Evolutionary conservation across 2,797 vertebrate species (phyloP).

Genomic region (Fistularia commersonii): DNA sequence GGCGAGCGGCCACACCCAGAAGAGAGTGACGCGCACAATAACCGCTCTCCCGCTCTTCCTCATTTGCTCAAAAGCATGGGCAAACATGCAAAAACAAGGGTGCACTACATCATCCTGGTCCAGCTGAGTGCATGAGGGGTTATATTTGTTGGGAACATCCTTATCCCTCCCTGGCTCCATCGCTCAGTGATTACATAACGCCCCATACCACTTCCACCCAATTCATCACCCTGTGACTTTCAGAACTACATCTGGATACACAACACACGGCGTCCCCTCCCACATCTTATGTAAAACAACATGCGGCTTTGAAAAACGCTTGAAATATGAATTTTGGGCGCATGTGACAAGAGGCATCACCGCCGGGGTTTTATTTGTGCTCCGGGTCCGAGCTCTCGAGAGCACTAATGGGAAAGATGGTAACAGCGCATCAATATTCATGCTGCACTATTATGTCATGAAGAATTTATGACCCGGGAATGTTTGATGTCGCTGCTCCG

Average conservation of each 20-base stretch:
- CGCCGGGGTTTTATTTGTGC: constrained; percentile 34
- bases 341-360: constrained; percentile 16
- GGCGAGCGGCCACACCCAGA: constrained; percentile 51
- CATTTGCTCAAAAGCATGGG: constrained; percentile 33
- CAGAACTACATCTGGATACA: constrained; percentile 38
- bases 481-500: constrained; percentile 34
- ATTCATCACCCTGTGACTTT: constrained; percentile 46
- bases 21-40: constrained; percentile 28
- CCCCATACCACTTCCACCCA: constrained; percentile 39
- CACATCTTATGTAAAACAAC: constrained; percentile 46
- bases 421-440: constrained; percentile 71
- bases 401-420: constrained; percentile 56
- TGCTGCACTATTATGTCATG: constrained; percentile 65
- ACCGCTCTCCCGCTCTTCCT: constrained; percentile 9
- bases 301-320: constrained; percentile 34
- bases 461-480: constrained; percentile 67
- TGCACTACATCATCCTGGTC: constrained; percentile 31
- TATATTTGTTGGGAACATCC: constrained; percentile 67
- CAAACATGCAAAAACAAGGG: constrained; percentile 15
- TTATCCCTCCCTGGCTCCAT: constrained; percentile 61
- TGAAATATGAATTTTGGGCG: constrained; percentile 30
- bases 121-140: constrained; percentile 48
- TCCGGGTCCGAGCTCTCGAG: constrained; percentile 35
- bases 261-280: constrained; percentile 10
- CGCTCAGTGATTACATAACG: constrained; percentile 56